A percentile compares a stretch with the other conserved stretches of the same genome.
phyloP scores from a whole-genome alignment of 64 coral and sea anemone species.

The Montipora capricornis region DNA sequence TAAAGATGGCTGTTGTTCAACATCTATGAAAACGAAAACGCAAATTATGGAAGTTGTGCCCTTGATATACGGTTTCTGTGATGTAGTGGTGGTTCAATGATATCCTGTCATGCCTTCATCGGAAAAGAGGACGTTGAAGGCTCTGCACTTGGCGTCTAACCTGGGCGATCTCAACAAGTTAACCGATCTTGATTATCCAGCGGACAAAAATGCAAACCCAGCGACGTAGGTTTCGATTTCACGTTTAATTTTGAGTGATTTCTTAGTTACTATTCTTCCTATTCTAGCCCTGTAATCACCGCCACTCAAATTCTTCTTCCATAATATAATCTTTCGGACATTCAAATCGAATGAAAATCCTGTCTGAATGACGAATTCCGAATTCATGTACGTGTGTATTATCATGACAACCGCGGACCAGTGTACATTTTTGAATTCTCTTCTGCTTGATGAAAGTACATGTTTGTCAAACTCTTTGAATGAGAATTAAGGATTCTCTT shows the following conservation, averaged over 20 bases:
- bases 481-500: no score
- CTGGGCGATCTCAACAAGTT: conserved; percentile 49
- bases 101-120: conserved; percentile 68
- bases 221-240: not conserved
- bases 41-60: not conserved
- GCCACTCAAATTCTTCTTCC: not conserved
- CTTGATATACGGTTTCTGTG: not conserved
- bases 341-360: not conserved
- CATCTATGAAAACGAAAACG: not conserved
- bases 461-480: no score
- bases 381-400: no score
- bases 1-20: not conserved
- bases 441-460: no score
- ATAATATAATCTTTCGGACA: not conserved
- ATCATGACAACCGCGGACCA: no score
- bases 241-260: not conserved
- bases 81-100: not conserved
- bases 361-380: no score
- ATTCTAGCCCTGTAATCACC: not conserved
- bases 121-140: conserved; percentile 56
- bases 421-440: no score
- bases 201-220: conserved; percentile 15
- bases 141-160: conserved; percentile 32
- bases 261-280: not conserved
- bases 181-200: conserved; percentile 1